phyloP scores from a whole-genome alignment of 2,113 vertebrate species.

The Clarias batrachus region DNA sequence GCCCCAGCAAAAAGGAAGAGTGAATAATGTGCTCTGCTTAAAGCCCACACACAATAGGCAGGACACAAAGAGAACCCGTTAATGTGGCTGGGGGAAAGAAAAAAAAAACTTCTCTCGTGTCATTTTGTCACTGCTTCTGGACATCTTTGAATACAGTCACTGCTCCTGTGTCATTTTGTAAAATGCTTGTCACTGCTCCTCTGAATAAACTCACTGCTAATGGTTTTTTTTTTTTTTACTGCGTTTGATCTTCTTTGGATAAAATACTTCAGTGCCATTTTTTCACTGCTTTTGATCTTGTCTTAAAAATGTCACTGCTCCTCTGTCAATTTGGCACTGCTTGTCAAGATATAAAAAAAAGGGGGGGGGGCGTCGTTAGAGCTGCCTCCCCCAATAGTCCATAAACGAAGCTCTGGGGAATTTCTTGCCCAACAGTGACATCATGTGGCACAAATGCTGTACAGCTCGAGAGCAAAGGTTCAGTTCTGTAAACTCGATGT shows the following conservation, averaged over 20 bases:
- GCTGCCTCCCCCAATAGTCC: accelerated
- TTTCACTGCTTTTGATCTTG: no score
- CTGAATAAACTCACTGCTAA: background rate
- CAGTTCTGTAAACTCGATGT: background rate
- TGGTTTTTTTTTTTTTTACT: no score
- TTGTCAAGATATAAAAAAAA: no score
- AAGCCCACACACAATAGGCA: background rate
- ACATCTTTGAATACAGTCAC: no score
- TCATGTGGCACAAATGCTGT: constrained; percentile 19
- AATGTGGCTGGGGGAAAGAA: background rate
- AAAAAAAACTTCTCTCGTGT: no score
- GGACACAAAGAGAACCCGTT: background rate
- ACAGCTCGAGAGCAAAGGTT: background rate
- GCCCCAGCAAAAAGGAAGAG: constrained; percentile 16
- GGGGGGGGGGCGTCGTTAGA: background rate
- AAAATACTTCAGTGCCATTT: no score
- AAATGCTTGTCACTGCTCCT: background rate
- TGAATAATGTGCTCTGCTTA: background rate
- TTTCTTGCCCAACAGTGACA: constrained; percentile 16
- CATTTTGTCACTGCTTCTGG: no score
- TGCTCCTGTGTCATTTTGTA: background rate
- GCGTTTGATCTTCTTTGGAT: no score
- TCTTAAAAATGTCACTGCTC: no score
- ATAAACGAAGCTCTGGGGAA: background rate
- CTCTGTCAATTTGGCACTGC: no score